phyloP scores from a whole-genome alignment of 30 jellyfish, hydroid and myxozoan species.

The Hydractinia echinata region DNA sequence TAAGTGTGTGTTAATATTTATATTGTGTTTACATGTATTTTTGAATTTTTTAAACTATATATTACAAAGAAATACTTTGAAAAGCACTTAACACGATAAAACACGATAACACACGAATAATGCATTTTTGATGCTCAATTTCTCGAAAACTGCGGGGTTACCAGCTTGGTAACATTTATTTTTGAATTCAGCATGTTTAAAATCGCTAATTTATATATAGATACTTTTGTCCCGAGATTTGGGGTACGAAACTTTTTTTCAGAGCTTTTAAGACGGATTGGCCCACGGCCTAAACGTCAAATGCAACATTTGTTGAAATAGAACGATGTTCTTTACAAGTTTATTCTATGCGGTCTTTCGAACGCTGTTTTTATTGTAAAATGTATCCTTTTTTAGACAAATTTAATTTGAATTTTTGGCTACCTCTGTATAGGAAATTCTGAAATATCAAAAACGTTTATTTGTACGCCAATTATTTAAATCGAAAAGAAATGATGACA shows the following conservation, averaged over 20 bases:
- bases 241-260: neutral
- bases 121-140: neutral
- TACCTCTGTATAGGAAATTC: too few relatives aligned
- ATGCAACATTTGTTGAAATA: too few relatives aligned
- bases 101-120: conserved; percentile 16
- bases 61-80: neutral
- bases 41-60: neutral
- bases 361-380: too few relatives aligned
- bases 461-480: too few relatives aligned
- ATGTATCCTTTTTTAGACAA: too few relatives aligned
- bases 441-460: too few relatives aligned
- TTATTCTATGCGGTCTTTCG: too few relatives aligned
- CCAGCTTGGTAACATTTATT: conserved; percentile 14
- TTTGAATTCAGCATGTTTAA: conserved; percentile 16
- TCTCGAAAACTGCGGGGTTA: conserved; percentile 15
- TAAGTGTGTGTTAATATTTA: neutral
- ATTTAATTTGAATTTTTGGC: too few relatives aligned
- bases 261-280: conserved; percentile 3
- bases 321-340: too few relatives aligned
- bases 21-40: too few relatives aligned
- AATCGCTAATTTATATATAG: conserved; percentile 8
- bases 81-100: conserved; percentile 8
- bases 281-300: neutral
- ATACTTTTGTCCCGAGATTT: conserved; percentile 9
- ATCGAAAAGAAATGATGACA: too few relatives aligned